Percentiles rank a stretch among this genome's conserved stretches.
These are phyloP conservation scores for Strongylocentrotus purpuratus DNA, from an alignment of 35 echinoderm and acorn worm species.

Conservation along the genomic window DNA sequence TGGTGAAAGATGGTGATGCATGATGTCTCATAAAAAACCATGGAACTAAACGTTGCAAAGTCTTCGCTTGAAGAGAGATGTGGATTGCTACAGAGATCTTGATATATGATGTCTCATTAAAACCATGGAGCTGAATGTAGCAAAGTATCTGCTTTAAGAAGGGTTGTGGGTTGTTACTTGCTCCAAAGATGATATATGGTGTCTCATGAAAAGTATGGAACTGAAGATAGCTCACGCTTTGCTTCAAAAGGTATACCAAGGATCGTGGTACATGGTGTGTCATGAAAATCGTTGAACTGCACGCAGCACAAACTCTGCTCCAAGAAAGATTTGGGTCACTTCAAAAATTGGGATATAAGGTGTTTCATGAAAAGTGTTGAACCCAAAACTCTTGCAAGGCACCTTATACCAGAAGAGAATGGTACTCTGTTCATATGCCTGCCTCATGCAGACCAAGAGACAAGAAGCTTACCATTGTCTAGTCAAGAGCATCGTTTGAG, in stretches of 20 bases:
- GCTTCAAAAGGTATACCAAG: background rate
- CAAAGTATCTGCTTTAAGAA: background rate
- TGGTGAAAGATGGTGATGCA: background rate
- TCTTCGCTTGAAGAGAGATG: too few relatives aligned
- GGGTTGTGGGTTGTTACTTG: too few relatives aligned
- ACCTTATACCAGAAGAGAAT: too few relatives aligned
- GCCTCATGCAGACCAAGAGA: too few relatives aligned
- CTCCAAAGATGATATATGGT: background rate
- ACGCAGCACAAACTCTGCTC: slow-evolving; percentile 68
- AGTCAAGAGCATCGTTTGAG: too few relatives aligned
- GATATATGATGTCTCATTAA: background rate
- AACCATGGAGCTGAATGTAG: background rate
- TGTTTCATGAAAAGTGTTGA: background rate
- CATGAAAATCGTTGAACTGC: background rate
- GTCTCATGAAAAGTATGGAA: background rate
- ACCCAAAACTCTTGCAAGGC: too few relatives aligned
- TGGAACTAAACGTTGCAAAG: background rate
- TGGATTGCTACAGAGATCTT: background rate
- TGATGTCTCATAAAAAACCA: background rate
- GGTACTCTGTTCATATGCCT: too few relatives aligned
- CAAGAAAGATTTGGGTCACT: slow-evolving; percentile 54
- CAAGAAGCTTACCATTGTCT: too few relatives aligned
- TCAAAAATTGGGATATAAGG: background rate
- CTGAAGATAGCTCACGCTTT: too few relatives aligned
- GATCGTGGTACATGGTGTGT: background rate